A percentile compares a stretch with the other conserved stretches of the same genome.
Evolutionary conservation across 2,797 vertebrate species (phyloP).

Genomic region (Rhodeus uyekii): DNA sequence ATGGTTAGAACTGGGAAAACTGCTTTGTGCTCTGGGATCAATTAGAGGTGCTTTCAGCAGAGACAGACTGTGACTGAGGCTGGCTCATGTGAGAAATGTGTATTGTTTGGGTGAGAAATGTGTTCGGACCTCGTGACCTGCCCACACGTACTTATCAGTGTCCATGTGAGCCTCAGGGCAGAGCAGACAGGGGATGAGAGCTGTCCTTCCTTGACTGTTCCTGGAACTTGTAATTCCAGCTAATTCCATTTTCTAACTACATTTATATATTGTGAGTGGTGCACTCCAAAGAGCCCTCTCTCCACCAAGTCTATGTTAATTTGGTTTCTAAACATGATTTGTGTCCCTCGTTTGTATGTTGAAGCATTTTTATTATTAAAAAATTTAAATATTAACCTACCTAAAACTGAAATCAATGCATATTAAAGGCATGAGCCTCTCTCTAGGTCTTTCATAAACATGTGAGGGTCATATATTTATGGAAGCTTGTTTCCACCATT

Average conservation of each 20-base stretch:
- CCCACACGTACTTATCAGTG: conserved; percentile 1
- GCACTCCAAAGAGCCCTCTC: neutral
- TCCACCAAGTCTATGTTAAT: neutral
- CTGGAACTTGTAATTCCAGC: neutral
- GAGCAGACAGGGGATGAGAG: neutral
- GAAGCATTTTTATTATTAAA: neutral
- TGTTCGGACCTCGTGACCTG: conserved; percentile 30
- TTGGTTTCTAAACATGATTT: neutral
- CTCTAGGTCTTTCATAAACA: neutral
- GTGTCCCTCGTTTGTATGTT: neutral
- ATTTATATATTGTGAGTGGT: neutral
- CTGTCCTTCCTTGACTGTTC: conserved; percentile 12
- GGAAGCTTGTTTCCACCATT: neutral
- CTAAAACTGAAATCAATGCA: neutral
- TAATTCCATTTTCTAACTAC: neutral
- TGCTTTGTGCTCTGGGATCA: conserved; percentile 65
- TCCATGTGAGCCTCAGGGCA: conserved; percentile 8
- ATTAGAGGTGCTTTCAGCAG: conserved; percentile 59
- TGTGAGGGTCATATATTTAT: neutral
- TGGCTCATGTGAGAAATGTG: conserved; percentile 16
- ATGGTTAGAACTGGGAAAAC: conserved; percentile 58
- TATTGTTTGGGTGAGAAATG: conserved; percentile 31
- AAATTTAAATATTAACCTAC: neutral
- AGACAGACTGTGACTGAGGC: conserved; percentile 10
- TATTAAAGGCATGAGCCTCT: neutral